Base-by-base conservation (phyloP, 2,797 vertebrate species). In the Holocentrus rufus region DNA sequence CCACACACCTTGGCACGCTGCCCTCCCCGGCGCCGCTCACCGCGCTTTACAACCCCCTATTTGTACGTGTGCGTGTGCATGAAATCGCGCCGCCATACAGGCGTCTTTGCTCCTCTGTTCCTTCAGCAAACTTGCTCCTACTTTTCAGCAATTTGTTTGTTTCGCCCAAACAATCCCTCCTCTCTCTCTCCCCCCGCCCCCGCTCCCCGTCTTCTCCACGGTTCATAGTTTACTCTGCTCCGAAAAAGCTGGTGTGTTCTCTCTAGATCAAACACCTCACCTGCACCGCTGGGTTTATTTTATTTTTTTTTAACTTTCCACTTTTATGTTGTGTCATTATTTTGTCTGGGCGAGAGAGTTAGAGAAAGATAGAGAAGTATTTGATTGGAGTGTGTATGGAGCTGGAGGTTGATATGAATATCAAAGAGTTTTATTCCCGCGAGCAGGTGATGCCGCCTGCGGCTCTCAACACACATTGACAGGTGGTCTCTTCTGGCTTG, bases 361-460 rank as follows among this genome's bases (percentile, higher is more conserved):
- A 20, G 52, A 27, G 27, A 39, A 64, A 65, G 66, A 73, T 2
- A 11, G 46, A 74, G 69, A 76, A 49, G 34, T 73, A 25, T 75
- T 69, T 79, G 61, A 83, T 79, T 76, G 72, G 60, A 74, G 76
- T 55, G 65, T 65, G 65, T 59, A 15, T 31, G 34, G 54, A 84
- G 80, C 67, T 78, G 81, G 34, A 68, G 77, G 57, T 84, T 80
- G 80, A 81, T 82, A 72, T 89, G 83, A 86, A 90, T 85, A 85
- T 85, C 84, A 88, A 87, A 88, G 76, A 39, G 27, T 65, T 69
- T 23, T 30, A 66, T 72, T 72, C 72, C 60, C 17, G 20, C 1
- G 8, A 78, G 80, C 56, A 76, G 69, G 75, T 80, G 82, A 84
- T 53, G 78, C 68, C 54, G 79, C 81, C 79, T 80, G 81, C 78